phyloP scores from a whole-genome alignment of 2,888 invertebrate species.

The Petrolisthes cinctipes region DNA sequence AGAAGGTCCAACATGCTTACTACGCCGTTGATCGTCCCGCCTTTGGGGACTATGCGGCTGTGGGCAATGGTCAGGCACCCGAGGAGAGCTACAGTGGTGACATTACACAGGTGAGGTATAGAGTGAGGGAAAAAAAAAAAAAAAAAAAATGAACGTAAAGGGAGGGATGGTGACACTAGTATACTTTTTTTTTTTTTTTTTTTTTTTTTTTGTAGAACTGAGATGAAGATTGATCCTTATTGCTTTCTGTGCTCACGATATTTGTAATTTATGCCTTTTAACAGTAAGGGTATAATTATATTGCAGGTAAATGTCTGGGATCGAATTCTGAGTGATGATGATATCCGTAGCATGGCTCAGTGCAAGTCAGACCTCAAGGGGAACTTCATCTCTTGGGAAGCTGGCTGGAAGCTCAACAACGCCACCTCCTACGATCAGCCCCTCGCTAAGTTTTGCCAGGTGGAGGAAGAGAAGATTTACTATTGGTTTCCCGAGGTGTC shows the following conservation, averaged over 20 bases:
- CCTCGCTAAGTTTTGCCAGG: slow-evolving; percentile 47
- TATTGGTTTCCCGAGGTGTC: slow-evolving; percentile 60
- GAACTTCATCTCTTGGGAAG: slow-evolving; percentile 62
- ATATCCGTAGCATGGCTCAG: slow-evolving; percentile 47
- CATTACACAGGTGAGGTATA: slow-evolving; percentile 57
- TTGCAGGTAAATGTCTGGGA: slow-evolving; percentile 64
- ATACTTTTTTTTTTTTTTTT: too few relatives aligned
- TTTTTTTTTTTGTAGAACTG: too few relatives aligned
- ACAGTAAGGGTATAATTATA: neutral
- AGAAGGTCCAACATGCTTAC: slow-evolving; percentile 26
- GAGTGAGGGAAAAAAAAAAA: too few relatives aligned
- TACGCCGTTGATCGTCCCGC: slow-evolving; percentile 36
- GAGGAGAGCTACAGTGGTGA: slow-evolving; percentile 62
- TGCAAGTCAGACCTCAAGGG: slow-evolving; percentile 53
- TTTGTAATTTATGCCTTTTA: neutral
- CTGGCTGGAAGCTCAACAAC: slow-evolving; percentile 53
- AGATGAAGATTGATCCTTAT: too few relatives aligned
- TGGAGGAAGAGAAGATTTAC: slow-evolving; percentile 39
- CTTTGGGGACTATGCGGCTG: slow-evolving; percentile 49
- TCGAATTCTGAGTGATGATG: slow-evolving; percentile 41
- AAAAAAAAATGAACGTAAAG: too few relatives aligned
- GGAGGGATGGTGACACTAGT: too few relatives aligned
- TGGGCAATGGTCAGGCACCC: slow-evolving; percentile 49
- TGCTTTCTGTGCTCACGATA: too few relatives aligned
- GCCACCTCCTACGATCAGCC: slow-evolving; percentile 37